Evolutionary conservation across 1,140 invertebrate genomes (phyloP).

Genomic region (Drosophila prosaltans): DNA sequence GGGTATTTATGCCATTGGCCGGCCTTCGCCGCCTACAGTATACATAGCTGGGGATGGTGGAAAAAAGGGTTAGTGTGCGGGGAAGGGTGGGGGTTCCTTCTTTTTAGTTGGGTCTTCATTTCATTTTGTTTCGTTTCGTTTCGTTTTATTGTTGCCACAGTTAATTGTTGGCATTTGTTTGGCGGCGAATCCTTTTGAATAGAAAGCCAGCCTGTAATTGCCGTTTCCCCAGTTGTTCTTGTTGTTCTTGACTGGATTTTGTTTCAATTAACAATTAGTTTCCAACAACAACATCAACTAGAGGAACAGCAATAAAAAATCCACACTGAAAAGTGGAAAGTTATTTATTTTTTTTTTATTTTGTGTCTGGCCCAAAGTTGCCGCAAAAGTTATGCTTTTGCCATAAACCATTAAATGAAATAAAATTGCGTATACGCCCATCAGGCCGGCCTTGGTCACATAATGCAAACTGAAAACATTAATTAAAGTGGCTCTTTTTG

Average conservation of each 20-base stretch:
- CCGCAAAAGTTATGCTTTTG: conserved; percentile 45
- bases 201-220: conserved; percentile 28
- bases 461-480: conserved; percentile 23
- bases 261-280: conserved; percentile 79
- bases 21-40: conserved; percentile 14
- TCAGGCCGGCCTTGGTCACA: conserved; percentile 17
- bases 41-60: too few species aligned
- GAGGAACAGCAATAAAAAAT: not conserved
- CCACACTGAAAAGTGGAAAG: conserved; percentile 10
- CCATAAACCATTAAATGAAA: conserved; percentile 61
- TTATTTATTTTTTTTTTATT: conserved; percentile 26
- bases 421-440: conserved; percentile 49
- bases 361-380: conserved; percentile 41
- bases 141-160: conserved; percentile 66
- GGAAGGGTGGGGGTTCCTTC: not conserved
- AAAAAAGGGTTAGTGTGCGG: too few species aligned
- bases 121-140: conserved; percentile 24
- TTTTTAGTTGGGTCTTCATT: conserved; percentile 15
- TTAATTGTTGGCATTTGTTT: conserved; percentile 76
- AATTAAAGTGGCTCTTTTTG: conserved; percentile 16
- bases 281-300: conserved; percentile 10
- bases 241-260: conserved; percentile 39
- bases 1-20: conserved; percentile 35
- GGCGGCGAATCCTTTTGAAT: conserved; percentile 47
- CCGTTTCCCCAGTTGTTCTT: conserved; percentile 24